Base-by-base conservation (phyloP, 2,888 invertebrate species). In the Venustoraphidia nigricollis region DNA sequence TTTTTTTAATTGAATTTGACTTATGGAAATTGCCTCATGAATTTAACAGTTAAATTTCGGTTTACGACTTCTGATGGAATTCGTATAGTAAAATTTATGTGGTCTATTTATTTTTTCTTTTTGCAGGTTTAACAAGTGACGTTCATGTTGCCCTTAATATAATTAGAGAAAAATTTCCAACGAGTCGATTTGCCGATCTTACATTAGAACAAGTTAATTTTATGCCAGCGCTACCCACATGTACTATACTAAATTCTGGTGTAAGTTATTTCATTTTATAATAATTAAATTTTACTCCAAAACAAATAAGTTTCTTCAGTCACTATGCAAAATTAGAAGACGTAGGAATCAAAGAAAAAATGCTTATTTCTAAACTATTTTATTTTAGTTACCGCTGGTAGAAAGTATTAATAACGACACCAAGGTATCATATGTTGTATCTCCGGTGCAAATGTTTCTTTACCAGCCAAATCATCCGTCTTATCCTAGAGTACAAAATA, bases 401-500 rank as follows among this genome's bases (percentile, higher is more conserved):
- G 91, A 91, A 66, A 89, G 88, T 44, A 86, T 95, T 47, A 88
- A 89, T 64, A 91, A 93, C 62, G 96, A 97, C 69, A 89, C 94
- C 34, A 80, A 85, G 53, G 77, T 97, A 58, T 90, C 89, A 62
- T 83, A 87, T 58, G 77, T 94, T 61, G 81, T 91, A 54, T 79
- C 82, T 53, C 87, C 92, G 46, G 84, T 85, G 41, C 92, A 93
- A 65, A 75, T 97, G 62, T 97, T 96, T 71, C 76, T 98, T 50
- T 96, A 96, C 66, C 88, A 94, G 66, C 94, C 93, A 3, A 82
- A 91, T 50, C 96, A 97, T 71, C 95, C 96, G 8, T 83, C 93
- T 41, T 93, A 85, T 72, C 86, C 87, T 13, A 81, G 83, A 50
- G 75, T 96, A 57, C 79, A 83, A 59, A 72, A 83, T 51, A 75